Conservation (phyloP, 1,140 invertebrate species). For the Argopecten irradians region DNA sequence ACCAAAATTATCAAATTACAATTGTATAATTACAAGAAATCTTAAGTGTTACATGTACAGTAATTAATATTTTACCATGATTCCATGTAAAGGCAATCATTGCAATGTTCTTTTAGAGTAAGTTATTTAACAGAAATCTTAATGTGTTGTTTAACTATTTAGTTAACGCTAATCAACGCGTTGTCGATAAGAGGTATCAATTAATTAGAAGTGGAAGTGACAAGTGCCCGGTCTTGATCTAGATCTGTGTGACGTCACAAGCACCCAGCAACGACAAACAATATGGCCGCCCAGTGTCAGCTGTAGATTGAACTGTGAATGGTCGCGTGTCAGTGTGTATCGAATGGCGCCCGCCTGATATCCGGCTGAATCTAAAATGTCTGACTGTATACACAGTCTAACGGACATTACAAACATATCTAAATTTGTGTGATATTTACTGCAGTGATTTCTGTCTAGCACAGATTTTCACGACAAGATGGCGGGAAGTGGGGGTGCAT, state of each 20-base stretch:
- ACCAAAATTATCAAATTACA: no score
- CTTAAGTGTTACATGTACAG: no score
- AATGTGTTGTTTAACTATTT: no score
- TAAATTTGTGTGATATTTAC: not conserved
- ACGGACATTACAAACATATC: conserved; percentile 28
- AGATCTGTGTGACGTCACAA: conserved; percentile 34
- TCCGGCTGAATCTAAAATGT: not conserved
- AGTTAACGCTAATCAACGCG: no score
- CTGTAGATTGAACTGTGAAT: not conserved
- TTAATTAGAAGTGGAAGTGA: conserved; percentile 20
- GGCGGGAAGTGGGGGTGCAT: conserved; percentile 59
- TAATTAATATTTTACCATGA: no score
- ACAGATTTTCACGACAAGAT: conserved; percentile 42
- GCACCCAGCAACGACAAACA: conserved; percentile 58
- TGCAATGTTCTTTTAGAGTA: no score
- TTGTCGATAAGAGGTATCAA: no score
- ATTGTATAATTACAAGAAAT: no score
- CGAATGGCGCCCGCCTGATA: not conserved
- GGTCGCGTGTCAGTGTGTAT: conserved; percentile 29
- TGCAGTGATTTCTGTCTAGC: conserved; percentile 24
- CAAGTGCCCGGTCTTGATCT: not conserved
- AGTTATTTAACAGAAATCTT: no score
- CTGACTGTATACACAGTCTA: not conserved
- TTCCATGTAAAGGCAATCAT: no score
- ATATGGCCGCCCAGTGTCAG: conserved; percentile 47